Percentiles rank a stretch among this genome's conserved stretches.
Evolutionary conservation across 2,797 vertebrate species (phyloP).

Genomic region (Champsocephalus gunnari): DNA sequence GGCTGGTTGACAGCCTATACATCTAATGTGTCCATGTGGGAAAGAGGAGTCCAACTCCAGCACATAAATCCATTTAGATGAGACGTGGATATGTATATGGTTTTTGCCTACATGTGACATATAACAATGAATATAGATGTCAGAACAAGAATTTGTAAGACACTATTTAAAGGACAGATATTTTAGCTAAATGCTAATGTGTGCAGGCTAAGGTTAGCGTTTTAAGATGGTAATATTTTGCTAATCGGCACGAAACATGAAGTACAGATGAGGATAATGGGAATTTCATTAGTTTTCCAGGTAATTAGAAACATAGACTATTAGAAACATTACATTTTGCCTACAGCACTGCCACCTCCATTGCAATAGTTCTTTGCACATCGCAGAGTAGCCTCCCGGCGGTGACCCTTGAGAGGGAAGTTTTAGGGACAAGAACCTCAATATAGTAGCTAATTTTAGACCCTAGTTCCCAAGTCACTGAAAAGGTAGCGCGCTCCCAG

Average conservation of each 20-base stretch:
- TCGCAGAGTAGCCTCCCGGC: neutral
- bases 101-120: neutral
- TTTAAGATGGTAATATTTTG: no score
- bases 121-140: neutral
- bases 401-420: neutral
- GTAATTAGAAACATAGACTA: neutral
- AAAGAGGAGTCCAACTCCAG: constrained; percentile 12
- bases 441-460: neutral
- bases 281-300: neutral
- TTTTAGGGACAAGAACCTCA: neutral
- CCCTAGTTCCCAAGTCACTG: neutral
- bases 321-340: neutral
- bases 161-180: neutral
- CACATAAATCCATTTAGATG: constrained; percentile 20
- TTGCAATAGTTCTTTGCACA: neutral
- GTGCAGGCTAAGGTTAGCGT: neutral
- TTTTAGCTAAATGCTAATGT: neutral
- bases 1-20: constrained; percentile 46
- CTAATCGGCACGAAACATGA: no score
- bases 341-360: neutral
- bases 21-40: constrained; percentile 41
- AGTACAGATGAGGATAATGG: no score
- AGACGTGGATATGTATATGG: neutral
- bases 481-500: neutral
- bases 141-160: neutral